A percentile compares a stretch with the other conserved stretches of the same genome.
phyloP scores from a whole-genome alignment of 2,797 vertebrate genomes.

The Lophius americanus region DNA sequence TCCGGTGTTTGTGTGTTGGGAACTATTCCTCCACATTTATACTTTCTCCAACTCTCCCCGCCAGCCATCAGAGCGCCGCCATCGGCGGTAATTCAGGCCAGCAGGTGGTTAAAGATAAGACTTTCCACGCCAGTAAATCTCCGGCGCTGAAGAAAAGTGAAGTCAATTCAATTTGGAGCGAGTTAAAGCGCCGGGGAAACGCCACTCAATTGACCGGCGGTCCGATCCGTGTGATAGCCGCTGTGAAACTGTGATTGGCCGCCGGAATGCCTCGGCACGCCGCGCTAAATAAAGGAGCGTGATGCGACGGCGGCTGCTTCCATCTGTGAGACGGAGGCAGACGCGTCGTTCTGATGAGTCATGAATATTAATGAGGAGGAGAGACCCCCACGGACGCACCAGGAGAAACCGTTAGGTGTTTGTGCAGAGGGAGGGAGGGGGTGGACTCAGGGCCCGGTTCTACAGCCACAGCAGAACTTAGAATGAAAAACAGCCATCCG shows the following conservation, averaged over 20 bases:
- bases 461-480: constrained; percentile 50
- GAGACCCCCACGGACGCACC: not conserved
- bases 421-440: no score
- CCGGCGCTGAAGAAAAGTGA: constrained; percentile 48
- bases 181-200: constrained; percentile 19
- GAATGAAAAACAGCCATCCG: constrained; percentile 63
- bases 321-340: not conserved
- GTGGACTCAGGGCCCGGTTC: constrained; percentile 34
- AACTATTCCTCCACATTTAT: not conserved
- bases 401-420: constrained; percentile 1
- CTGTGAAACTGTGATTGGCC: constrained; percentile 36
- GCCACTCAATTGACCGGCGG: constrained; percentile 49
- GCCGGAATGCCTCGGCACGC: constrained; percentile 3
- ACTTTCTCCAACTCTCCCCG: constrained; percentile 30
- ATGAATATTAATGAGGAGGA: no score
- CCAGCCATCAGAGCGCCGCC: constrained; percentile 36
- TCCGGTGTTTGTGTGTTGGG: not conserved
- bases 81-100: constrained; percentile 52
- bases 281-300: constrained; percentile 9
- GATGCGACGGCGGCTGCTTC: not conserved
- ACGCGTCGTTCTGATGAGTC: not conserved
- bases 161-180: constrained; percentile 57
- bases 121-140: constrained; percentile 68
- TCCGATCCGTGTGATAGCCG: constrained; percentile 44
- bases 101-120: constrained; percentile 68